Evolutionary conservation across 2,797 vertebrate genomes (phyloP).

Genomic region (Gymnopithys bicolor): DNA sequence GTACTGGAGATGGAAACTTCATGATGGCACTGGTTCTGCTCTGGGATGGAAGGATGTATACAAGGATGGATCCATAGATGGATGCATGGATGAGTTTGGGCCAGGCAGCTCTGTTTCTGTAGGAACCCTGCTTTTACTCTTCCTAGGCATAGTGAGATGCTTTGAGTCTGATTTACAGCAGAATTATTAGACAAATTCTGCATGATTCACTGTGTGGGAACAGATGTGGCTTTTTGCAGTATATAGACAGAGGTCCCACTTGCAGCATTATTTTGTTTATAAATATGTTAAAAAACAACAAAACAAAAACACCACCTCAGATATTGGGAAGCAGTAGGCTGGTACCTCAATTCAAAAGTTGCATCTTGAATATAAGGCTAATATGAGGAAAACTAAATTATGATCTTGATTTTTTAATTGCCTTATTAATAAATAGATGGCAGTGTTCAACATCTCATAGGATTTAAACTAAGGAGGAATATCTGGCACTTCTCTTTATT

Average conservation of each 20-base stretch:
- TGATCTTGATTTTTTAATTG: background rate
- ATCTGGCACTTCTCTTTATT: background rate
- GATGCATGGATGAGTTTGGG: background rate
- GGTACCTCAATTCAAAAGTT: background rate
- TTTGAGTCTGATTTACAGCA: background rate
- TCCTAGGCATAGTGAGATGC: background rate
- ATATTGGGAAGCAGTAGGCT: background rate
- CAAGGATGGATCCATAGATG: background rate
- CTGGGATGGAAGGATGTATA: background rate
- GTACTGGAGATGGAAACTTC: background rate
- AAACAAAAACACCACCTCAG: background rate
- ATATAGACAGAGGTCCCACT: background rate
- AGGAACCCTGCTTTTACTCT: background rate
- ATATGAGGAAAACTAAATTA: background rate
- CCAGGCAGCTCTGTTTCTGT: background rate
- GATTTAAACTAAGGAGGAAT: background rate
- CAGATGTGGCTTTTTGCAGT: background rate
- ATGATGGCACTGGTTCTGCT: background rate
- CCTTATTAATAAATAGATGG: background rate
- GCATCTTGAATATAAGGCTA: background rate
- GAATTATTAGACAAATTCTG: background rate
- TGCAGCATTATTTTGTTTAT: background rate
- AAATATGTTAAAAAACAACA: background rate
- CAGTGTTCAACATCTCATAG: background rate
- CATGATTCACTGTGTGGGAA: background rate